Base-by-base conservation (phyloP, 2,797 vertebrate species). In the Chelidonichthys spinosus region DNA sequence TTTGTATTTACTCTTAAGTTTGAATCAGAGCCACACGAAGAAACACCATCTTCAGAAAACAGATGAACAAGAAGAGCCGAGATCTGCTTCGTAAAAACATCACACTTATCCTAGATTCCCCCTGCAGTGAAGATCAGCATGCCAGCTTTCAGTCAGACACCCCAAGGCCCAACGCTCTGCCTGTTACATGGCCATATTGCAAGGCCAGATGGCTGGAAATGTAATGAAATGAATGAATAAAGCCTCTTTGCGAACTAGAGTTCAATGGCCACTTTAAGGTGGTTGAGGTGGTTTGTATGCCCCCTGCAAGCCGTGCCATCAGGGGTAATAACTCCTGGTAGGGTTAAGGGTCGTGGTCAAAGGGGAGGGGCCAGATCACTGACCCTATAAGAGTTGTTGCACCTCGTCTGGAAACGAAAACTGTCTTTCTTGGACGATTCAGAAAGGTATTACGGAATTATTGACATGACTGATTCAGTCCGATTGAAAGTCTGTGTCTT, bases 151-250 rank as follows among this genome's bases (percentile, higher is more conserved):
- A 49, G 56, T 61, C 66, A 39, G 59, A 50, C 58, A 59, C 50
- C 79, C 64, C 2, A 42, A 72, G 63, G 82, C 72, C 56, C 53
- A 60, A 82, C 47, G 75, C 61, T 40, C 72, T 53, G 79, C 56
- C 69, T 68, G 75, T 74, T 69, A n/a, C 35, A 15, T 6, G 10
- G n/a, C 55, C 83, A 74, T 71, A 87, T 79, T 84, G 74, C 44
- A 8, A 25, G 11, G 50, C 58, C 83, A 88, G 86, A 89, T 85
- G 84, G 85, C 67, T 72, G 49, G 10, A 82, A 61, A 81, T 69
- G 55, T 58, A 63, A 74, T 53, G 39, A 84, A 88, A 82, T 37
- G 4, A 80, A 78, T 74, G 56, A 76, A 68, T 44, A 49, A 49
- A 63, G 84, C 53, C 54, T 58, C 13, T 32, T 2, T 17, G 5